Conservation (phyloP, 2,797 vertebrate genomes). For the Sebastes goodei region DNA sequence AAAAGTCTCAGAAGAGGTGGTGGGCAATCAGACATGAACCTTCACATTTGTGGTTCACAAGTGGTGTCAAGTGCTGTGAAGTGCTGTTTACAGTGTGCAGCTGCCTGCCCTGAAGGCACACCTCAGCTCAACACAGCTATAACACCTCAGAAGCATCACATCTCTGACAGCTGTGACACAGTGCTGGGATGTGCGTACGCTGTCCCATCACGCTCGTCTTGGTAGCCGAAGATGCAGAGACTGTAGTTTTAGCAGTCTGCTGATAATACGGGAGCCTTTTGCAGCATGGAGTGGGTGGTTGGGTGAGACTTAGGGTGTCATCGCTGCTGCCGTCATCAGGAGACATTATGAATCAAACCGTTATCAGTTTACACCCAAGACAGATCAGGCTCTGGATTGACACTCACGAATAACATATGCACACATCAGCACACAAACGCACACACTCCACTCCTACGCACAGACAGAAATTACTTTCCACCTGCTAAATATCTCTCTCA, state of each 20-base stretch:
- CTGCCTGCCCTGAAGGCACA: slow-evolving; percentile 52
- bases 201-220: slow-evolving; percentile 14
- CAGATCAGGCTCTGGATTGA: slow-evolving; percentile 40
- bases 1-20: slow-evolving; percentile 7
- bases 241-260: slow-evolving; percentile 2
- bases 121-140: slow-evolving; percentile 33
- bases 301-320: slow-evolving; percentile 1
- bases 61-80: slow-evolving; percentile 38
- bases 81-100: slow-evolving; percentile 47
- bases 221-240: slow-evolving; percentile 5
- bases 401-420: slow-evolving; percentile 26
- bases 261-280: slow-evolving; percentile 2
- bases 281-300: not conserved
- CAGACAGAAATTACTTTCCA: slow-evolving; percentile 42
- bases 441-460: slow-evolving; percentile 18
- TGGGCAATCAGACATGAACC: slow-evolving; percentile 17
- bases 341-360: slow-evolving; percentile 7
- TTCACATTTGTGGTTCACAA: slow-evolving; percentile 30
- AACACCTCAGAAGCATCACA: slow-evolving; percentile 42
- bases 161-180: slow-evolving; percentile 40
- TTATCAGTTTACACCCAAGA: slow-evolving; percentile 41
- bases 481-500: slow-evolving; percentile 56
- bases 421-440: slow-evolving; percentile 13
- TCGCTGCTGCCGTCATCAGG: not conserved
- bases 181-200: not conserved